Base-by-base conservation (phyloP, 30 jellyfish, hydroid and myxozoan species). In the Rhopilema esculentum region DNA sequence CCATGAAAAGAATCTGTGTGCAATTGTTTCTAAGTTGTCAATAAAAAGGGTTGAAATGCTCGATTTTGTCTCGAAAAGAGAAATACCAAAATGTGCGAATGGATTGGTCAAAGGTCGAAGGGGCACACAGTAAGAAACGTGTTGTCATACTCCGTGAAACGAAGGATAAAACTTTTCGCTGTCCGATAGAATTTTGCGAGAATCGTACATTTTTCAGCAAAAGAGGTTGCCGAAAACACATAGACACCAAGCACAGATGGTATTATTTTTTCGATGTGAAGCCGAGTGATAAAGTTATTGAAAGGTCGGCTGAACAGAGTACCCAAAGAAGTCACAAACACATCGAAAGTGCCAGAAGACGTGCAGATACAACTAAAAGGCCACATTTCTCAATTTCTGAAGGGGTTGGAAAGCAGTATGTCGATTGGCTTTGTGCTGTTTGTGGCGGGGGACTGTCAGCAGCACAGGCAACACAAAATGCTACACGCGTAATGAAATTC, bases 391-490 rank as follows among this genome's bases (percentile, higher is more conserved):
- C 57, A 40, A 40, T 40, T 12, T 40, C 57, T 40, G 57, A 40
- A 2, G 57, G 57, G 57, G 57, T 19, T n/a, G 79, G 79, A 19
- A 68, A 68, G 32, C 23, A 27, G 79, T 68, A 68, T 27, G 50
- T 23, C 50, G 50, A 23, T 27, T 68, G 79, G 79, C 50, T 68
- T 23, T 68, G 50, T 27, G 79, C 79, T n/a, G 79, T 68, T 27
- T 68, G 79, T 27, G 79, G 79, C 28, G 79, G 79, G 50, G 79
- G 79, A 19, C 28, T 68, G 79, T n/a, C 50, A 19, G 48, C 21
- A 27, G 48, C 79, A 68, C 79, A 68, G 79, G 48, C 79, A 16
- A 31, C 48, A 27, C 79, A 23, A 21, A 40, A 40, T 40, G 57
- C 57, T 40, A 40, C 57, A 40, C 57, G 57, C 57, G 57, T 40